These are phyloP conservation scores for Solenodon paradoxus DNA, from an alignment of 2,113 vertebrate genomes.

Conservation along the genomic window DNA sequence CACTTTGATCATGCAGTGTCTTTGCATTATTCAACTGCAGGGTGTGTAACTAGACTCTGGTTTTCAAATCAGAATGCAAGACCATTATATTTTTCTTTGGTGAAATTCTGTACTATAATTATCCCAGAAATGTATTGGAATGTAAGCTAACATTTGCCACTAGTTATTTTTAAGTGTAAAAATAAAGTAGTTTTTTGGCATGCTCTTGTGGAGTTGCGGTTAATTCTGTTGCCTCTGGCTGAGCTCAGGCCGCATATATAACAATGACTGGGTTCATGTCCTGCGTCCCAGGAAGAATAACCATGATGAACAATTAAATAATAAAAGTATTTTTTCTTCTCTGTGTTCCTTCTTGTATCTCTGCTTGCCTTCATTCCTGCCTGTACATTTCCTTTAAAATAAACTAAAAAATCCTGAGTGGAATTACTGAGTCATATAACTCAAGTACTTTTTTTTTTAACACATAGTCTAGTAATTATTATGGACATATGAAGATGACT, in stretches of 20 bases:
- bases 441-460: no score
- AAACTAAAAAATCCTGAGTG: no score
- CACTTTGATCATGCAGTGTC: background rate
- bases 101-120: constrained; percentile 34
- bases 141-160: background rate
- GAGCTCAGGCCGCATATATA: no score
- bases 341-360: no score
- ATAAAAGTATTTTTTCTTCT: no score
- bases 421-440: background rate
- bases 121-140: constrained; percentile 15
- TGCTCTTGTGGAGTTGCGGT: background rate
- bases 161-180: constrained; percentile 21
- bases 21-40: background rate
- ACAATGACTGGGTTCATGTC: no score
- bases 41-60: background rate
- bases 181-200: constrained; percentile 42
- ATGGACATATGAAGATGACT: background rate
- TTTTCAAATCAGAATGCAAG: background rate
- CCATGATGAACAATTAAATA: no score
- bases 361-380: no score
- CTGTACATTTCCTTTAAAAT: no score
- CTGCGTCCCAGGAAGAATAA: no score
- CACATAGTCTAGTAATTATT: background rate
- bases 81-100: background rate
- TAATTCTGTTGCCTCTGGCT: no score